A percentile compares a stretch with the other conserved stretches of the same genome.
These are phyloP conservation scores for Nannoperca australis DNA, from an alignment of 2,797 vertebrate genomes.

Conservation along the genomic window DNA sequence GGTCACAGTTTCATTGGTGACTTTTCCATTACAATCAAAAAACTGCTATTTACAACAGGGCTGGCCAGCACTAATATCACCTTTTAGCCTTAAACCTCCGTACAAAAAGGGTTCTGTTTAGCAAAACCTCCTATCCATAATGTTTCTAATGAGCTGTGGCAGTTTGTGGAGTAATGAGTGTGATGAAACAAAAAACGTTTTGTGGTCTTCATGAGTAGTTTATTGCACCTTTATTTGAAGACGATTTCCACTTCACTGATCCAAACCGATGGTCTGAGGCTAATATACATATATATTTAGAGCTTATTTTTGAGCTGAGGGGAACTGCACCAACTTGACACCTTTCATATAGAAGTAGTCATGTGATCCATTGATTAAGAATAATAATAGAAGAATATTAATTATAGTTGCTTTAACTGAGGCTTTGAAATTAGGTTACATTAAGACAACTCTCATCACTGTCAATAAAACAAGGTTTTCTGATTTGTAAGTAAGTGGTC, in stretches of 20 bases:
- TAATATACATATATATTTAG: no score
- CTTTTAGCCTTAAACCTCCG: constrained; percentile 12
- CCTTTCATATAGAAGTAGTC: not conserved
- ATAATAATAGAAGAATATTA: not conserved
- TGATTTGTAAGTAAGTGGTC: not conserved
- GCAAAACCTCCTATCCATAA: constrained; percentile 10
- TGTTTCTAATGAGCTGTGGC: not conserved
- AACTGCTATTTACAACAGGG: constrained; percentile 16
- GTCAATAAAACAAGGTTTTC: not conserved
- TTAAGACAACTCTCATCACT: not conserved
- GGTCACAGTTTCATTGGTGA: constrained; percentile 16
- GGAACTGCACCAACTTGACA: no score
- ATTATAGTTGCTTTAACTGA: not conserved
- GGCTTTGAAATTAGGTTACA: not conserved
- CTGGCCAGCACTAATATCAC: not conserved
- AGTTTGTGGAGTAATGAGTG: not conserved
- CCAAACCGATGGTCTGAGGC: not conserved
- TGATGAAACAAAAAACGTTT: constrained; percentile 4
- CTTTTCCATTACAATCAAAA: constrained; percentile 9
- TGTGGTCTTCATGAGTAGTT: not conserved
- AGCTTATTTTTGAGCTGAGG: no score
- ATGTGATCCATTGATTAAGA: not conserved
- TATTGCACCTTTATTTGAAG: constrained; percentile 1
- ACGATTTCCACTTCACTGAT: constrained; percentile 10
- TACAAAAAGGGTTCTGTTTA: not conserved